Base-by-base conservation (phyloP, 2,888 invertebrate species). In the Eupithecia dodoneata region DNA sequence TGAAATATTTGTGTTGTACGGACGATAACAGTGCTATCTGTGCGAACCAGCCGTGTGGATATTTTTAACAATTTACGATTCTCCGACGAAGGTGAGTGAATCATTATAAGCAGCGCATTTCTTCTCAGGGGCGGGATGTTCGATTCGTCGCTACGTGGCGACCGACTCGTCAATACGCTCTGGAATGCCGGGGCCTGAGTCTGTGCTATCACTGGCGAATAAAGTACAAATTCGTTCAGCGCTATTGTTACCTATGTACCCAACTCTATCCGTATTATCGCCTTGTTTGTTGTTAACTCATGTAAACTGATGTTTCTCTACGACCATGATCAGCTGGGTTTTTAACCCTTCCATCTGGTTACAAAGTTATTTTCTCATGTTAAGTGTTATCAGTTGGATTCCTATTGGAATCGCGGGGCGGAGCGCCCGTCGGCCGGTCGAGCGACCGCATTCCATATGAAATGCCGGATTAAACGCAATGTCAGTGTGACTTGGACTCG, bases 1-100 rank as follows among this genome's bases (percentile, higher is more conserved):
- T 95, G 94, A 93, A 79, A 94, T 94, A 93, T 93, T 92, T 93
- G 94, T 95, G 95, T 90, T 93, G 91, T 93, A 93, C 93, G 92
- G 91, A 91, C 94, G 91, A 94, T 93, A 92, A 93, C 94, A 93
- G 94, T 94, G 92, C 93, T 92, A 93, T 93, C 94, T 93, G 94
- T 94, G 94, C 90, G 89, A 91, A 91, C 90, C 89, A 93, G 88
- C 89, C 90, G 88, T 88, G 92, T 93, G 94, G 94, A 95, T 94
- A 94, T 94, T 91, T 92, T 89, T 91, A 92, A 91, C 90, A 87
- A 91, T 88, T 89, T 87, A 89, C 91, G 85, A 87, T 87, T 90
- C 87, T 91, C 89, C 87, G 83, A 83, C 87, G 84, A 92, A 94
- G 94, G 94, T 94, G 88, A 93, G 94, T 93, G 81, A 87, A 88